Evolutionary conservation across 2,113 vertebrate genomes (phyloP), one percentile per base, ranked within the genome.

Genomic region (Ancistrus triradiatus): DNA sequence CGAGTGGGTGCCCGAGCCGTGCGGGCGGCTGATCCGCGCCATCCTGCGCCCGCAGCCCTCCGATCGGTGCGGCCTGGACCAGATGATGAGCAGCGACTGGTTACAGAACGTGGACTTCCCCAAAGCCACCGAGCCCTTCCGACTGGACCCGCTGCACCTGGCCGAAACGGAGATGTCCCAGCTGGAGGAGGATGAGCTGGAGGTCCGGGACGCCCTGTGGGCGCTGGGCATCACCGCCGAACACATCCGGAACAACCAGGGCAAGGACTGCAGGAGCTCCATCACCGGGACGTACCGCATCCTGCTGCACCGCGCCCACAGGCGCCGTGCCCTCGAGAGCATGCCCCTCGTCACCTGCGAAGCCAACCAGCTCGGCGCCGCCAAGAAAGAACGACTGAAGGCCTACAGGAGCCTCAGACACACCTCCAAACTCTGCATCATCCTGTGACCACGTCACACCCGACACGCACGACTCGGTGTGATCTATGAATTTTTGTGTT

Each of bases 271-370:
- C 13, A 85, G 88, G 40, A 98, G 94, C 80, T 91, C 93, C 8
- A 74, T 98, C 70, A 99, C 95, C 0, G 96, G 95, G 0, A 83
- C 92, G 11, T 98, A 98, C 43, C 86, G 96, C 31, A 98, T 99
- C 68, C 76, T 98, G 63, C 72, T 98, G 55, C 96, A 99, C 44
- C 82, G 89, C 9, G 83, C 90, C 3, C 94, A 98, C 69, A 92
- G 85, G 68, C 91, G 84, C 59, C 89, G 86, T 21, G 90, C 88
- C 0, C 74, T 88, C 0, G 92, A 95, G 25, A 87, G 75, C 43
- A 77, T 87, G 59, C 91, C 93, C 1, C 71, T 84, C 0, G 79
- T 89, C 72, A 85, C 79, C 1, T 80, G 87, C 0, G 83, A 84
- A 17, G 87, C 78, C 3, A 79, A 11, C 9, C 66, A 67, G 4